Base-by-base conservation (phyloP, 2,888 invertebrate genomes). In the Creontiades dilutus region DNA sequence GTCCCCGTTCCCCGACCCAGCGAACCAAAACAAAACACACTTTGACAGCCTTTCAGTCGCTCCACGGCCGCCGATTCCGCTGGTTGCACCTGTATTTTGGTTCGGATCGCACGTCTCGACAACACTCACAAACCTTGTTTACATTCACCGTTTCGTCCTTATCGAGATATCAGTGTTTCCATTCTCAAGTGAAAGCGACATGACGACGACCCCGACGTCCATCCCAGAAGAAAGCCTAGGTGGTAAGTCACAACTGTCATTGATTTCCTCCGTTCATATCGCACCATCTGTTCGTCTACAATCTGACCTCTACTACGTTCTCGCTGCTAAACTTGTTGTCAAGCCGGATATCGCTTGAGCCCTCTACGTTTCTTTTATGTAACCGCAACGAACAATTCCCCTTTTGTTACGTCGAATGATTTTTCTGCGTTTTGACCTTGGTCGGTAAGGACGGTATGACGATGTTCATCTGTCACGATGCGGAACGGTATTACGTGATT, bases 171-270 rank as follows among this genome's bases (percentile, higher is more conserved):
- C 37, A 37, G 37, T 37, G 37, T 37, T 37, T 37, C 7, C 2
- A 37, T 4, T 37, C 37, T 37, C 37, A 37, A 37, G 37, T 37
- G 37, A 37, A 37, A n/a, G 2, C 61, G 85, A 88, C 76, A 91
- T 91, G 91, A 91, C 91, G 46, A 87, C 89, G n/a, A 91, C 91
- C 47, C 91, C 91, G 47, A 91, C 90, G 27, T 91, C 91, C 19
- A 91, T 91, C 76, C 89, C 91, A 16, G 91, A 91, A 89, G 91
- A 91, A 61, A 82, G 75, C 78, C 91, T 91, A 37, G 90, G 91
- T 81, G 91, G 91, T 91, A 82, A 76, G 91, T 88, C 84, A 27
- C 48, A 4, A 37, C 7, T 14, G 37, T 23, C 55, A 81, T 87
- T 75, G 87, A 87, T 75, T 87, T 85, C 37, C 82, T 27, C n/a